These are phyloP conservation scores for Halictus ligatus DNA, from an alignment of 2,888 invertebrate genomes.

Conservation along the genomic window DNA sequence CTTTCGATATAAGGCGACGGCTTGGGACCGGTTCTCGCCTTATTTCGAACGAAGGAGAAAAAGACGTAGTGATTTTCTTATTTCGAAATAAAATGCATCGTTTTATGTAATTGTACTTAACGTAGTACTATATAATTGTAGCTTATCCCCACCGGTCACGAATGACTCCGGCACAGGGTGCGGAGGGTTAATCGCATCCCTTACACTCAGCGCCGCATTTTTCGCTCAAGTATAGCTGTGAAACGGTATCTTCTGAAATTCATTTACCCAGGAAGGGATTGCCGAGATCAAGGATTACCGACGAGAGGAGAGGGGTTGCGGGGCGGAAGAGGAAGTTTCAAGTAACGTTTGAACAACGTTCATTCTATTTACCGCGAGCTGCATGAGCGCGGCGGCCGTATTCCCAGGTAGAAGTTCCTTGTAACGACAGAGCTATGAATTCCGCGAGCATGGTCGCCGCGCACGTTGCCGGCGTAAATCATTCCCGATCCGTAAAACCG, in stretches of 20 bases:
- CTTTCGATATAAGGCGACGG: no score
- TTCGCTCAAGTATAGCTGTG: neutral
- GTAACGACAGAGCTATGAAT: conserved; percentile 53
- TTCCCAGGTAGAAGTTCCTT: conserved; percentile 5
- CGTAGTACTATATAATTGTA: no score
- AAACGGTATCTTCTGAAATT: neutral
- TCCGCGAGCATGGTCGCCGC: conserved; percentile 3
- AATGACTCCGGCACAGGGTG: no score
- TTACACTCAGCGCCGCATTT: no score
- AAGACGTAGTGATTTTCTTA: no score
- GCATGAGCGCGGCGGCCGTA: neutral
- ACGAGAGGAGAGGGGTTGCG: neutral
- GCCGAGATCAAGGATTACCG: neutral
- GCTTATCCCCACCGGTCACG: no score
- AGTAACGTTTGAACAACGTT: conserved; percentile 4
- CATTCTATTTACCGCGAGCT: neutral
- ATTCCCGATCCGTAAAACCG: conserved; percentile 23
- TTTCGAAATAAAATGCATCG: no score
- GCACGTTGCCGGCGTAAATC: neutral
- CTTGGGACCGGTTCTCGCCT: no score
- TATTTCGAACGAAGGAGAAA: no score
- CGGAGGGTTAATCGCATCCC: no score
- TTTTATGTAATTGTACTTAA: no score
- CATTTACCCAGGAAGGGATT: neutral
- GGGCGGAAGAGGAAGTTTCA: neutral